Conservation (phyloP, 2,888 invertebrate genomes). For the Hemicrepidius hirtus region DNA sequence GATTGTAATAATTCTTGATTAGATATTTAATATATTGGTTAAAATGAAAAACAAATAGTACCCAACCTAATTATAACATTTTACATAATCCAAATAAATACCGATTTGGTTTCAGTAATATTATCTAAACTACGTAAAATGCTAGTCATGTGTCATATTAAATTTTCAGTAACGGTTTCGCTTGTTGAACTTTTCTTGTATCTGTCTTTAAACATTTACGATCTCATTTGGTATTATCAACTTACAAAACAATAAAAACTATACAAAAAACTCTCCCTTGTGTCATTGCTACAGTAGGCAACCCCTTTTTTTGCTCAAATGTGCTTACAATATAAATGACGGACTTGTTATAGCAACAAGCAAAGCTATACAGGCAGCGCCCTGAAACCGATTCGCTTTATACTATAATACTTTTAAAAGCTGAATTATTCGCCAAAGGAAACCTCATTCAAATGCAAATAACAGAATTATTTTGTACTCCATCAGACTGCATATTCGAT, state of each 20-base stretch:
- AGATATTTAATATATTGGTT: too few species aligned
- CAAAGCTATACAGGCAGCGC: neutral
- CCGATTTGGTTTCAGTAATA: too few species aligned
- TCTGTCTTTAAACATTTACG: neutral
- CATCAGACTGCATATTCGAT: slow-evolving; percentile 6
- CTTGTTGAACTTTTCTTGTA: neutral
- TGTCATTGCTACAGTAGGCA: neutral
- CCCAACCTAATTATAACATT: too few species aligned
- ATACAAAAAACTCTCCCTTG: slow-evolving; percentile 1
- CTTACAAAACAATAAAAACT: neutral
- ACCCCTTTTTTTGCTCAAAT: slow-evolving; percentile 6
- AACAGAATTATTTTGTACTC: slow-evolving; percentile 7
- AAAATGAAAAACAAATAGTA: too few species aligned
- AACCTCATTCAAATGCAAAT: slow-evolving; percentile 19
- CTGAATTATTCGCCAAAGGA: neutral
- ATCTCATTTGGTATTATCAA: neutral
- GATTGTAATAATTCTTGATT: too few species aligned
- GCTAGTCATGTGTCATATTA: neutral
- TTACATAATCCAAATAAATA: too few species aligned
- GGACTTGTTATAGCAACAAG: neutral
- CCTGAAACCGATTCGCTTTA: slow-evolving; percentile 1
- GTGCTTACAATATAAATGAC: slow-evolving; percentile 26
- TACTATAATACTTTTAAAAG: slow-evolving; percentile 6
- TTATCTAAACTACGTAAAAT: too few species aligned
- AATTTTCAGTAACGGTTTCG: neutral